Evolutionary conservation across 2,888 invertebrate genomes (phyloP), one percentile per base, ranked within the genome.

Genomic region (Metellina segmentata): DNA sequence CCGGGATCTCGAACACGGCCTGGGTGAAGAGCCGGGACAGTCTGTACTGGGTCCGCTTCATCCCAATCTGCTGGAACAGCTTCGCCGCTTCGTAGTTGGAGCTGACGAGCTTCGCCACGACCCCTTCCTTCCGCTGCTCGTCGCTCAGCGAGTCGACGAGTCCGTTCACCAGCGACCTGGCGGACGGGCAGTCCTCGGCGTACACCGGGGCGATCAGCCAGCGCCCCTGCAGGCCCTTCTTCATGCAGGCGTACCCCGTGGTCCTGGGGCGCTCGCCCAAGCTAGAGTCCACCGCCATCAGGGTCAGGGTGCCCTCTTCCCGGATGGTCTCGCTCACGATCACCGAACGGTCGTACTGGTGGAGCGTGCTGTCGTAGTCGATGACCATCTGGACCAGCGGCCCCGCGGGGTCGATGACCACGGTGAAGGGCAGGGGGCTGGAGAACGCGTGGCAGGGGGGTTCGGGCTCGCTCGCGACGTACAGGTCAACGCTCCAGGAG

Each of bases 401-500:
- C 0, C 88, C 83, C 8, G 4, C 4, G 34, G 91, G 75, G 13
- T 70, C 53, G 48, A 91, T 53, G 34, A 71, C n/a, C 7, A 91
- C 34, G 11, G 83, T 81, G 70, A 79, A 91, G 6, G 85, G 86
- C 11, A 81, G 75, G 9, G 70, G 61, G 9, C 71, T 70, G 19
- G 79, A 87, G 6, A 52, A 48, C 0, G 53, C 20, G n/a, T 13
- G 75, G 34, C 13, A 49, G 8, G 88, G 91, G 7, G 88, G 52
- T 48, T 34, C 16, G 1, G 79, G 79, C 7, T 78, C 34, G 20
- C 78, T 69, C 52, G 85, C 70, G 0, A 69, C 71, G 48, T 93
- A 93, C 75, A 93, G 86, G 77, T 93, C 93, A 19, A 93, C 93
- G n/a, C 93, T 93, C 93, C 93, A 93, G n/a, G 90, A 85, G 7